A percentile compares a stretch with the other conserved stretches of the same genome.
Conservation (phyloP, 2,113 vertebrate genomes). For the Clarias magur region DNA sequence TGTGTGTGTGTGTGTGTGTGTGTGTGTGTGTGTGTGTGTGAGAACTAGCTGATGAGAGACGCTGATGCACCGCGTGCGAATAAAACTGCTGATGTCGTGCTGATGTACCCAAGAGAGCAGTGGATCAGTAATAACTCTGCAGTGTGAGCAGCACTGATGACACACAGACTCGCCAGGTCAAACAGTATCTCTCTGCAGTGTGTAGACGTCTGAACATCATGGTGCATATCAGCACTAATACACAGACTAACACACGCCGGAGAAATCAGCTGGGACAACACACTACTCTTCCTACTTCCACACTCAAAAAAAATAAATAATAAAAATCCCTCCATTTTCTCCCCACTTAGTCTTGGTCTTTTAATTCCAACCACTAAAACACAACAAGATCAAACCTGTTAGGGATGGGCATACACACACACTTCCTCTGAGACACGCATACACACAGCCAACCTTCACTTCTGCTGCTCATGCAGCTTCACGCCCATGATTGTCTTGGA, state of each 20-base stretch:
- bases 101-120: background rate
- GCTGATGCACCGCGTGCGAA: conserved; percentile 7
- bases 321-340: background rate
- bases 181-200: background rate
- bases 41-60: background rate
- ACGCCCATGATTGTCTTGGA: background rate
- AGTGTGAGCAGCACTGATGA: background rate
- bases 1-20: background rate
- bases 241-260: background rate
- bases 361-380: background rate
- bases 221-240: background rate
- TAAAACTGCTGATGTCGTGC: conserved; percentile 6
- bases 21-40: no score
- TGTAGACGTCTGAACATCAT: background rate
- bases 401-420: background rate
- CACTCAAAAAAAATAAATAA: background rate
- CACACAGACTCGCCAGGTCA: background rate
- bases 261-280: background rate
- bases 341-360: background rate
- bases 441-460: background rate
- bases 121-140: background rate
- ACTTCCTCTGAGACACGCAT: background rate
- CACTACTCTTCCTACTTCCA: background rate
- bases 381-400: background rate
- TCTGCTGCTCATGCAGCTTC: background rate